A percentile compares a stretch with the other conserved stretches of the same genome.
Conservation (phyloP, 2,888 invertebrate species). For the Lacanobia wlatinum region DNA sequence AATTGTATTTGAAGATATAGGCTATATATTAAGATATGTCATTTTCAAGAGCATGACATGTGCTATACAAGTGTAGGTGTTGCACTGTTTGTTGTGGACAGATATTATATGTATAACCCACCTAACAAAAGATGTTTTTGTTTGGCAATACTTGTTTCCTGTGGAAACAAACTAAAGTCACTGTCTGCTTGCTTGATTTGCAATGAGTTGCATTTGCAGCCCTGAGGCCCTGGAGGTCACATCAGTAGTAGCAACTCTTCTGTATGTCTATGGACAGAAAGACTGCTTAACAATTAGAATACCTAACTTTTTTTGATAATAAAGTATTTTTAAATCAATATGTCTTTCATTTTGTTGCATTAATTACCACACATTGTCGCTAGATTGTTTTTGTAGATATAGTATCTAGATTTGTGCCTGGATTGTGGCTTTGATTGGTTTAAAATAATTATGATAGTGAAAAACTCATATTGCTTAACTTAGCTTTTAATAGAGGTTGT, state of each 20-base stretch:
- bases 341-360: conserved; percentile 19
- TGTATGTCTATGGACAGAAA: conserved; percentile 55
- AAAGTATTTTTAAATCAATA: conserved; percentile 63
- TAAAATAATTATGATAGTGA: not conserved
- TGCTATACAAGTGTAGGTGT: conserved; percentile 6
- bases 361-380: not conserved
- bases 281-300: conserved; percentile 72
- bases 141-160: conserved; percentile 32
- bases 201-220: conserved; percentile 11
- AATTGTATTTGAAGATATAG: conserved; percentile 6
- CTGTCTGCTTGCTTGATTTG: conserved; percentile 29
- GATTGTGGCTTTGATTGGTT: not conserved
- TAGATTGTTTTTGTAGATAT: not conserved
- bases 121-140: conserved; percentile 17
- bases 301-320: conserved; percentile 51
- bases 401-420: not conserved
- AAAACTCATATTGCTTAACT: conserved; percentile 23
- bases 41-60: not conserved
- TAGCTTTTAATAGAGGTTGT: conserved; percentile 66
- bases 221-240: conserved; percentile 6
- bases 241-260: conserved; percentile 34
- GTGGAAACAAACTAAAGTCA: conserved; percentile 35
- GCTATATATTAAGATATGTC: conserved; percentile 11
- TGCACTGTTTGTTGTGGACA: conserved; percentile 15
- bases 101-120: conserved; percentile 14